Evolutionary conservation across 1,140 invertebrate genomes (phyloP).

Genomic region (Lordiphosa stackelbergi): DNA sequence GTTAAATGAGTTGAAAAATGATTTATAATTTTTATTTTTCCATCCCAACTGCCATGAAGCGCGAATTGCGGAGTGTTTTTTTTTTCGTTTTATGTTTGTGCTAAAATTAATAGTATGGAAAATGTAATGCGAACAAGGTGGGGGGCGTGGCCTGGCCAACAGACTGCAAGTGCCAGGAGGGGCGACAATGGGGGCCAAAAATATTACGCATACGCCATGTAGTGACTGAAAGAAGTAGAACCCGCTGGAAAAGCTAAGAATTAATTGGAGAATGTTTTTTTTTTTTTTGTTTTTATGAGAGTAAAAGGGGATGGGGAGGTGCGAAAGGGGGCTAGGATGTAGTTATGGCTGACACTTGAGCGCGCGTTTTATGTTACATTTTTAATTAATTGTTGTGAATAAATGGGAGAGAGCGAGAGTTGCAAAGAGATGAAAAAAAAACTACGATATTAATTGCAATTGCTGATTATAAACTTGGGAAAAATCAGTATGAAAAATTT

Average conservation of each 20-base stretch:
- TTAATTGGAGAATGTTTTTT: constrained; percentile 42
- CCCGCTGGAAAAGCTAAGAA: constrained; percentile 52
- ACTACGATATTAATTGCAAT: constrained; percentile 5
- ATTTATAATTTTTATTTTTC: constrained; percentile 44
- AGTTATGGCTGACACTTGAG: constrained; percentile 33
- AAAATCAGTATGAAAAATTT: not conserved
- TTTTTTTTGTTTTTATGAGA: not conserved
- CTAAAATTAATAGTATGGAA: constrained; percentile 62
- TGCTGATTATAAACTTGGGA: constrained; percentile 3
- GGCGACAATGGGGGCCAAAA: constrained; percentile 34
- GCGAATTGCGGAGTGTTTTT: constrained; percentile 5
- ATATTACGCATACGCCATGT: constrained; percentile 65
- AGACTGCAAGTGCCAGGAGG: constrained; percentile 1
- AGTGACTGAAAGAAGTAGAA: constrained; percentile 12
- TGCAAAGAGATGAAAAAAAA: not conserved
- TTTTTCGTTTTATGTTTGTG: constrained; percentile 23
- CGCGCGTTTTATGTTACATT: constrained; percentile 36
- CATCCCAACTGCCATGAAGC: too few species aligned
- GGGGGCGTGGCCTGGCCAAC: constrained; percentile 3
- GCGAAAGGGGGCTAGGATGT: not conserved
- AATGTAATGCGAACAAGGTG: constrained; percentile 47
- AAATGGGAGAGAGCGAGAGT: constrained; percentile 17
- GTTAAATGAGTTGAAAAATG: constrained; percentile 70
- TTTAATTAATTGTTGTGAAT: constrained; percentile 49
- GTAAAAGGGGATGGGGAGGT: not conserved